Conservation (phyloP, 2,113 vertebrate genomes). For the Tragelaphus buxtoni region DNA sequence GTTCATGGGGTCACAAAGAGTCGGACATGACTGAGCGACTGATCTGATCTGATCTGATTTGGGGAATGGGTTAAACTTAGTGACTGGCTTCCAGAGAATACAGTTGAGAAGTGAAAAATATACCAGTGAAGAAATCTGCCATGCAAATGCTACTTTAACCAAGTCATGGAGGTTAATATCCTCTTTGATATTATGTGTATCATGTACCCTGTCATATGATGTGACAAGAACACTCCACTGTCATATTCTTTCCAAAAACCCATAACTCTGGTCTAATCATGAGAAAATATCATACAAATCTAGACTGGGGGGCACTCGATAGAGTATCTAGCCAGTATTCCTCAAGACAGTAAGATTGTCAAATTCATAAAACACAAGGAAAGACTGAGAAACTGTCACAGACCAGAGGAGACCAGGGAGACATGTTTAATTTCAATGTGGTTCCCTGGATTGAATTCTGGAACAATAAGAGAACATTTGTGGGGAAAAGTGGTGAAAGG, state of each 20-base stretch:
- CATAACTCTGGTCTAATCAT: neutral
- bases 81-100: conserved; percentile 48
- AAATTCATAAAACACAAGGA: neutral
- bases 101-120: neutral
- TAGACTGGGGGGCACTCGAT: neutral
- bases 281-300: neutral
- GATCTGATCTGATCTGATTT: too few relatives aligned
- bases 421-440: neutral
- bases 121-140: neutral
- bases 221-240: neutral
- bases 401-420: neutral
- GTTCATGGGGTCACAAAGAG: too few relatives aligned
- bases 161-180: neutral
- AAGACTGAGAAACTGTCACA: neutral
- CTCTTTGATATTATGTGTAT: neutral
- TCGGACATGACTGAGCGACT: too few relatives aligned
- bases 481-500: neutral
- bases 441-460: neutral
- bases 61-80: neutral
- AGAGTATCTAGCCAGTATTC: neutral
- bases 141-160: neutral
- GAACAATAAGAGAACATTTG: neutral
- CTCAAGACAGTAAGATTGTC: neutral
- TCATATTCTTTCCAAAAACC: neutral
- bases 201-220: neutral